Percentiles rank a stretch among this genome's conserved stretches.
phyloP scores from a whole-genome alignment of 1,140 invertebrate species.

The Caenorhabditis inopinata region DNA sequence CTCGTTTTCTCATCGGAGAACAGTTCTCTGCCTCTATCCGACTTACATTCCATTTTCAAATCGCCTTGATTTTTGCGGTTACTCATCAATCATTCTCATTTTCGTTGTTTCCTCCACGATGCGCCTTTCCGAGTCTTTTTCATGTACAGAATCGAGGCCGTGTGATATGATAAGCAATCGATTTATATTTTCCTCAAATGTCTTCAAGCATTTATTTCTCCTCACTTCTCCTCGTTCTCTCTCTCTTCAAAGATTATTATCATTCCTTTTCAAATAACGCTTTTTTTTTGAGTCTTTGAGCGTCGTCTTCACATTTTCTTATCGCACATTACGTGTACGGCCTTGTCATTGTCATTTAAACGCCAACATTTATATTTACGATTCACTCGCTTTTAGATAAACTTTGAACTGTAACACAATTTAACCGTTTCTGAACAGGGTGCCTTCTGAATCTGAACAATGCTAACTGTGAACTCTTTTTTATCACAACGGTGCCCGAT shows the following conservation, averaged over 20 bases:
- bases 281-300: too few relatives aligned
- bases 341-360: too few relatives aligned
- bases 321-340: too few relatives aligned
- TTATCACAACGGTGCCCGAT: too few relatives aligned
- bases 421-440: too few relatives aligned
- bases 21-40: not conserved
- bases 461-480: too few relatives aligned
- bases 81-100: not conserved
- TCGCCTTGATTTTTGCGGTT: not conserved
- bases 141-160: constrained; percentile 6
- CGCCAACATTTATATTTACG: too few relatives aligned
- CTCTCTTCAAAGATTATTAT: not conserved
- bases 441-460: too few relatives aligned
- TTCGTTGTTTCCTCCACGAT: not conserved
- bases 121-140: not conserved
- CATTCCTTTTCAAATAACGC: too few relatives aligned
- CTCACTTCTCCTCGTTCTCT: not conserved
- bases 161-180: constrained; percentile 27
- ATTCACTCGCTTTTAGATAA: too few relatives aligned
- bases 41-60: not conserved
- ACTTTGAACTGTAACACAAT: too few relatives aligned
- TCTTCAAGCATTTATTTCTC: not conserved
- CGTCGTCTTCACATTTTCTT: too few relatives aligned
- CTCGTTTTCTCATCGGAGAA: not conserved
- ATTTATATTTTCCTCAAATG: not conserved